Conservation (phyloP, 2,888 invertebrate species). For the Orchesella flavescens region DNA sequence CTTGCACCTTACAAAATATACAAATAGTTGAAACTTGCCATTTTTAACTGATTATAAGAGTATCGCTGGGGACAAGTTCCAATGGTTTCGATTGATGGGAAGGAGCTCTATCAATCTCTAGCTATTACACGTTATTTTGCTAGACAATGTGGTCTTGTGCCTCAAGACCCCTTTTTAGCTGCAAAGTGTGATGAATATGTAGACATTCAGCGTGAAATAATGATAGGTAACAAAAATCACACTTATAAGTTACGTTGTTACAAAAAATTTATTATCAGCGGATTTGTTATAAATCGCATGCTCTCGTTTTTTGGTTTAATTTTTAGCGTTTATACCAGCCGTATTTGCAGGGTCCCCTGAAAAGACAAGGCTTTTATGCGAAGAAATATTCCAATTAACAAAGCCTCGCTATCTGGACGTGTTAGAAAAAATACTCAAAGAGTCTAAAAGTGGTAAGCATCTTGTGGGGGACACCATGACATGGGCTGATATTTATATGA, state of each 20-base stretch:
- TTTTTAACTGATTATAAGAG: background rate
- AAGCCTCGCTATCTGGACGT: slow-evolving; percentile 10
- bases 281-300: too few relatives aligned
- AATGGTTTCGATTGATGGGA: slow-evolving; percentile 78
- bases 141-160: slow-evolving; percentile 76
- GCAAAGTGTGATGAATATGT: slow-evolving; percentile 51
- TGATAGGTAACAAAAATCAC: slow-evolving; percentile 13
- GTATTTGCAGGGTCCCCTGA: background rate
- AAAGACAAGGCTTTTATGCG: background rate
- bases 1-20: background rate
- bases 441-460: slow-evolving; percentile 31
- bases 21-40: background rate
- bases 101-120: slow-evolving; percentile 77
- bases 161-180: slow-evolving; percentile 76
- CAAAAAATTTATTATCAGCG: too few relatives aligned
- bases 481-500: slow-evolving; percentile 39
- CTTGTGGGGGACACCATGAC: slow-evolving; percentile 49
- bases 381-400: background rate
- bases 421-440: slow-evolving; percentile 34
- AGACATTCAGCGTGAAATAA: slow-evolving; percentile 23
- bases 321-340: too few relatives aligned
- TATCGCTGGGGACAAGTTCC: slow-evolving; percentile 74
- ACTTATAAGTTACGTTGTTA: too few relatives aligned
- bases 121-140: slow-evolving; percentile 78
- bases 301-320: too few relatives aligned